Conservation (phyloP, 2,888 invertebrate genomes). For the Cryptophagus acutangulus region DNA sequence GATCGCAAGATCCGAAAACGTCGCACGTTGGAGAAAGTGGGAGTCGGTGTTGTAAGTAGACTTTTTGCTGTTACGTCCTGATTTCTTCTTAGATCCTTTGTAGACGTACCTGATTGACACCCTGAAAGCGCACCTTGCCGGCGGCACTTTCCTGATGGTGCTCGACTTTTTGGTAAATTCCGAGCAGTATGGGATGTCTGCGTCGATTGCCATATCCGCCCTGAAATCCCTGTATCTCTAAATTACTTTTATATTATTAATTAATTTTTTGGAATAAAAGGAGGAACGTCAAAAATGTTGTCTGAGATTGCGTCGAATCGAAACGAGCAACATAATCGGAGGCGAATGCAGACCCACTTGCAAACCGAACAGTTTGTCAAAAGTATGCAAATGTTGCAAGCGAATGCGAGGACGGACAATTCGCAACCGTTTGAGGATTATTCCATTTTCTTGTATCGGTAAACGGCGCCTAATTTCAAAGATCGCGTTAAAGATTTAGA, state of each 20-base stretch:
- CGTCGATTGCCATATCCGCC: too few relatives aligned
- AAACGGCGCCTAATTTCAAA: constrained; percentile 78
- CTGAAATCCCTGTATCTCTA: too few relatives aligned
- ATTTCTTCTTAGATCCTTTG: too few relatives aligned
- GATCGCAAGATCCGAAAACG: constrained; percentile 52
- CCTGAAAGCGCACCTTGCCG: too few relatives aligned
- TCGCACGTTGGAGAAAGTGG: constrained; percentile 58
- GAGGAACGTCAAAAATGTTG: constrained; percentile 69
- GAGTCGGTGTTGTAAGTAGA: constrained; percentile 58
- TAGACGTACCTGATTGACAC: too few relatives aligned
- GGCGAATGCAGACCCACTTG: constrained; percentile 65
- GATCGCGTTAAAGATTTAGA: constrained; percentile 80
- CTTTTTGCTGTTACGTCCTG: too few relatives aligned
- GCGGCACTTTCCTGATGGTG: too few relatives aligned
- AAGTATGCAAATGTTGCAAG: constrained; percentile 79
- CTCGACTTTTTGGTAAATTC: too few relatives aligned
- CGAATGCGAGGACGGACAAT: constrained; percentile 64
- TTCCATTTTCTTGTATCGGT: constrained; percentile 78
- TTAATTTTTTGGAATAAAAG: too few relatives aligned
- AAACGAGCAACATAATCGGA: constrained; percentile 57
- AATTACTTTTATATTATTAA: too few relatives aligned
- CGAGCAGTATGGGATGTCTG: too few relatives aligned
- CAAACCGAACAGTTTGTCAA: constrained; percentile 78
- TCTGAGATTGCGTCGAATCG: constrained; percentile 69
- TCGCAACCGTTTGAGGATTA: constrained; percentile 76